A percentile compares a stretch with the other conserved stretches of the same genome.
Conservation (phyloP, 2,113 vertebrate genomes). For the Rhagologus leucostigma region DNA sequence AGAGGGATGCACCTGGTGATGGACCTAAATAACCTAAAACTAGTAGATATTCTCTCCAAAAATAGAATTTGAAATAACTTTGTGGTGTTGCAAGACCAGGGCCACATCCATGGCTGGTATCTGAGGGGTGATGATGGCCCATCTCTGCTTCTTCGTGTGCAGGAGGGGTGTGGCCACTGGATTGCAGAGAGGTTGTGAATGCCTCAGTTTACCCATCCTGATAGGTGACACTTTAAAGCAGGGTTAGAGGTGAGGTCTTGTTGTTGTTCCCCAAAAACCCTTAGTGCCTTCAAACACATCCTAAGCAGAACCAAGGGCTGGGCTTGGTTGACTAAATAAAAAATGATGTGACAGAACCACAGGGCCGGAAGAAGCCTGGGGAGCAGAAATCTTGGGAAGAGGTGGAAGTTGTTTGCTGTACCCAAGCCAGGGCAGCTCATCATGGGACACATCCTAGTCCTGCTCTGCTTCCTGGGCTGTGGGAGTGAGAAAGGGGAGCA, state of each 20-base stretch:
- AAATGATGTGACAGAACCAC: background rate
- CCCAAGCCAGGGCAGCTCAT: background rate
- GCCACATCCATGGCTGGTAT: too few relatives aligned
- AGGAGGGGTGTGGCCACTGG: background rate
- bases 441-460: background rate
- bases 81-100: background rate
- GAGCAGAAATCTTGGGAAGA: background rate
- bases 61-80: background rate
- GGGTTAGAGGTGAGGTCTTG: background rate
- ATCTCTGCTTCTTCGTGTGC: fast-evolving
- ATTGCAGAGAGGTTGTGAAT: background rate
- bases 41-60: background rate
- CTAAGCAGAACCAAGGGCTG: background rate
- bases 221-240: background rate
- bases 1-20: fast-evolving
- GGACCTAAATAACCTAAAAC: background rate
- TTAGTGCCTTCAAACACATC: background rate
- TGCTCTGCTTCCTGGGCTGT: background rate
- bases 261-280: background rate
- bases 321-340: background rate
- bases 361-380: background rate
- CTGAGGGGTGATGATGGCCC: background rate
- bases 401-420: background rate
- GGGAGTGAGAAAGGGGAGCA: background rate
- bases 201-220: background rate